Evolutionary conservation across 1,140 invertebrate genomes (phyloP), one percentile per base, ranked within the genome.

Genomic region (Akabosia matsudoensis): DNA sequence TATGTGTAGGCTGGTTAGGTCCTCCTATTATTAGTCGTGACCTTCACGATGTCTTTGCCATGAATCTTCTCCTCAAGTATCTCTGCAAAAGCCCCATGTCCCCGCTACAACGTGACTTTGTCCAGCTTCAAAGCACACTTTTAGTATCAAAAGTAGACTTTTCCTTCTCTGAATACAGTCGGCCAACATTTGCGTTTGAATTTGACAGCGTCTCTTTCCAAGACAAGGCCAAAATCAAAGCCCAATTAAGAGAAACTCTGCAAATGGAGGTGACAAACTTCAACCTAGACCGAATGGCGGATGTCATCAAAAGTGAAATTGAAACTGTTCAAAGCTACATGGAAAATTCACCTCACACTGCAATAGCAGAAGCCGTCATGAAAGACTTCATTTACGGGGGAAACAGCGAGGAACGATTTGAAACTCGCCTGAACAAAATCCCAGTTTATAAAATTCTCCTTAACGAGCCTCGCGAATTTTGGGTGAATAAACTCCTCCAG

Each of bases 381-480:
- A 91, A 90, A 0, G 92, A 96, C 84, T 89, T 92, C 79, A 85
- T 97, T 24, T 96, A 94, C 85, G 92, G 93, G 7, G 87, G n/a
- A 0, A 45, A 77, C 34, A 88, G 13, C 30, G 24, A 16, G 13
- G 22, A 28, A 4, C 92, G 94, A 90, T 86, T 95, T 33, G 85
- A 91, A 33, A 84, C 88, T 26, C 87, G 93, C 76, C 84, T 95
- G 61, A 94, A 95, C 84, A 89, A 90, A 56, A 85, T 56, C 3
- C 26, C 24, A 13, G 22, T 30, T 7, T 30, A 92, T 18, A 85
- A 89, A 72, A 88, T 88, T 79, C 85, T 95, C 74, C 82, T 89
- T 61, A 82, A 85, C 26, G 90, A 94, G 83, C 84, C 87, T 1
- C 83, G 85, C 18, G 83, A 85, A 0, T 96, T 89, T 83, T 97